phyloP scores from a whole-genome alignment of 2,113 vertebrate species.

The Penelope pileata region DNA sequence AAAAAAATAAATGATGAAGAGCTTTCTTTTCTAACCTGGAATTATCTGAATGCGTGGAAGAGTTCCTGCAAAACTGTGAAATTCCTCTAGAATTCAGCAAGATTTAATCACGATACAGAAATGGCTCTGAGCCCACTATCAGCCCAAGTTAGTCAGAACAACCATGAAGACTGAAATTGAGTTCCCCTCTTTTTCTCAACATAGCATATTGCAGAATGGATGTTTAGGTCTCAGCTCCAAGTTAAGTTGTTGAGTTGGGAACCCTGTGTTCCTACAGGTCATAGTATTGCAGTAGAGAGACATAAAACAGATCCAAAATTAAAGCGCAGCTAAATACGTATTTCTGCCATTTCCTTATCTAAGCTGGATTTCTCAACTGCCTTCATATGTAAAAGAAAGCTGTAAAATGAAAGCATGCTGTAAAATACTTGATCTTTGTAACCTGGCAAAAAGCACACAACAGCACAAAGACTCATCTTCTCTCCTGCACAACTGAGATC shows the following conservation, averaged over 20 bases:
- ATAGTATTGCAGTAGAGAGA: background rate
- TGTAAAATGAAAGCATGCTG: background rate
- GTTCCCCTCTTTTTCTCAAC: background rate
- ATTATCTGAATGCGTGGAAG: background rate
- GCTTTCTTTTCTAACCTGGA: background rate
- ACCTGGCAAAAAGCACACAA: background rate
- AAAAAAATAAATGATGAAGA: background rate
- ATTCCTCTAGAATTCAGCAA: background rate
- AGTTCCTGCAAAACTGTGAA: background rate
- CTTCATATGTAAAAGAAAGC: background rate
- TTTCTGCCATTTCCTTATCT: slow-evolving; percentile 23
- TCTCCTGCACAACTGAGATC: background rate
- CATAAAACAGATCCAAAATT: background rate
- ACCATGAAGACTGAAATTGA: background rate
- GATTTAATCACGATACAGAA: background rate
- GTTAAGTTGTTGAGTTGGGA: background rate
- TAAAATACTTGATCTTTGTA: background rate
- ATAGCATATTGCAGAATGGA: background rate
- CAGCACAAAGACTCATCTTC: background rate
- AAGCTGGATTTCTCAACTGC: background rate
- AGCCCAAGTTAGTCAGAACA: background rate
- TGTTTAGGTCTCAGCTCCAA: background rate
- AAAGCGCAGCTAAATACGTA: background rate
- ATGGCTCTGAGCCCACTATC: background rate
- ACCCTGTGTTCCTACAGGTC: accelerated